A percentile compares a stretch with the other conserved stretches of the same genome.
phyloP scores from a whole-genome alignment of 2,797 vertebrate genomes.

The Phrynocephalus forsythii region DNA sequence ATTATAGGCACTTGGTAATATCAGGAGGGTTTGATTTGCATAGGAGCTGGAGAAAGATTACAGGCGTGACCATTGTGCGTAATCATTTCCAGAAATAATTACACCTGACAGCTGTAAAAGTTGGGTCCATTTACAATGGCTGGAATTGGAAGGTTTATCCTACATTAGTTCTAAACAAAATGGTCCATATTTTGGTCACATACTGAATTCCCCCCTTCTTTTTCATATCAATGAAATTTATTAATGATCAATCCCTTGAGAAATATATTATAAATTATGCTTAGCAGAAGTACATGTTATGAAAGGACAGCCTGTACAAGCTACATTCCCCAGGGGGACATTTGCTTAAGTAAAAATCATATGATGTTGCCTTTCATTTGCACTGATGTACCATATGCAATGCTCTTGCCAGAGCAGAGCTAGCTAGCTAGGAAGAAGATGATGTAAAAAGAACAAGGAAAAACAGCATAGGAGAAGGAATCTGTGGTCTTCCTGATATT shows the following conservation, averaged over 20 bases:
- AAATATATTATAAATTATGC: rapidly evolving
- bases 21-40: neutral
- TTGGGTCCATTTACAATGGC: neutral
- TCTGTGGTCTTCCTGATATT: too few species aligned
- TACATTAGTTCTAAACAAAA: neutral
- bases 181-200: neutral
- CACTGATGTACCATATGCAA: conserved; percentile 12
- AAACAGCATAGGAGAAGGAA: too few species aligned
- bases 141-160: conserved; percentile 4
- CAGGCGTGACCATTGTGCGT: conserved; percentile 33
- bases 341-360: conserved; percentile 18
- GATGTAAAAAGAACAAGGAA: conserved; percentile 41
- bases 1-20: neutral
- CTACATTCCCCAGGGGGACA: conserved; percentile 40
- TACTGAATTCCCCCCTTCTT: neutral
- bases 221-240: neutral
- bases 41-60: conserved; percentile 6
- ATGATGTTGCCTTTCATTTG: conserved; percentile 24
- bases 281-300: conserved; percentile 29
- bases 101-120: conserved; percentile 3
- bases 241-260: conserved; percentile 19
- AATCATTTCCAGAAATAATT: conserved; percentile 33
- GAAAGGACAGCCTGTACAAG: conserved; percentile 46
- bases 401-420: conserved; percentile 59
- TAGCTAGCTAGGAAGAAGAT: conserved; percentile 14